phyloP scores from a whole-genome alignment of 2,888 invertebrate species.

The Cosmia trapezina region DNA sequence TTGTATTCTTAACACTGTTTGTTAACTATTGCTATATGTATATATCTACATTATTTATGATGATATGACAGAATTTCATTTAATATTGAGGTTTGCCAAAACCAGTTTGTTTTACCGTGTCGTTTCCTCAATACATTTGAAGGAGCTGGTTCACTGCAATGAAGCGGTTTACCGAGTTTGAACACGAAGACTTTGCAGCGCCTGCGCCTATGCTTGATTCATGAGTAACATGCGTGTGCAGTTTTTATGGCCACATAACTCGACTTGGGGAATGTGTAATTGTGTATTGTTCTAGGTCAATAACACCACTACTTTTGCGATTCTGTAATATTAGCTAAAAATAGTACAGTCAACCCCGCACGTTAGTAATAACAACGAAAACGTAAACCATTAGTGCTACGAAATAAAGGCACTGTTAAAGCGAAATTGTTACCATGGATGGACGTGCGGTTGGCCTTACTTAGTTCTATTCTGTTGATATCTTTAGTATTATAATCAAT shows the following conservation, averaged over 20 bases:
- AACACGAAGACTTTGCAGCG: conserved; percentile 37
- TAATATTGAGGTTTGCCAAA: background rate
- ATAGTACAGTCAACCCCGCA: background rate
- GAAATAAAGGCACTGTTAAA: conserved; percentile 3
- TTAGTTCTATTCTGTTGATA: background rate
- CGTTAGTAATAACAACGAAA: conserved; percentile 6
- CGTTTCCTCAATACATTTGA: conserved; percentile 22
- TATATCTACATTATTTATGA: background rate
- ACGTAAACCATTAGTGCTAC: conserved; percentile 3
- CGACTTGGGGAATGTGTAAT: conserved; percentile 58
- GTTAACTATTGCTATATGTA: background rate
- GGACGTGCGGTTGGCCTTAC: background rate
- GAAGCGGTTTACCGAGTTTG: conserved; percentile 11
- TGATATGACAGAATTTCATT: background rate
- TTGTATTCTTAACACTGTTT: conserved; percentile 6
- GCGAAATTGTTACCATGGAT: background rate
- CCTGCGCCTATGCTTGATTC: conserved; percentile 45
- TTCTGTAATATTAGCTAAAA: conserved; percentile 44
- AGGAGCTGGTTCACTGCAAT: conserved; percentile 8
- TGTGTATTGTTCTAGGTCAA: conserved; percentile 67
- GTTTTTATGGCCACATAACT: conserved; percentile 57
- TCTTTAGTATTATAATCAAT: background rate
- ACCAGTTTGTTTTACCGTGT: conserved; percentile 7
- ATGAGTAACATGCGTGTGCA: conserved; percentile 58
- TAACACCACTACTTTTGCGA: conserved; percentile 45